Conservation (phyloP, 1,140 invertebrate genomes). For the Pseudomyrmex cubaensis region DNA sequence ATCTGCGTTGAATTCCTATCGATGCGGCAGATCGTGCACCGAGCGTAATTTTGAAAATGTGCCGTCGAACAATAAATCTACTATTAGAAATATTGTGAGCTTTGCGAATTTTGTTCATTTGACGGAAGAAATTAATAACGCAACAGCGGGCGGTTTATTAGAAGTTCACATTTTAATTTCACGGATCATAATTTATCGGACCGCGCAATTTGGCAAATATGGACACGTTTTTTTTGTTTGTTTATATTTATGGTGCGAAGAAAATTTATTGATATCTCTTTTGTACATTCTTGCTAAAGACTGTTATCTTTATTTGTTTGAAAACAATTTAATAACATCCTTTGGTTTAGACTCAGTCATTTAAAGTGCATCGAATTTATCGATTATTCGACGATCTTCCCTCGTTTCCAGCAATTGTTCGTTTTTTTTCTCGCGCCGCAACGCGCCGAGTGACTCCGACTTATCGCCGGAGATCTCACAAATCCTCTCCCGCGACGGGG, state of each 20-base stretch:
- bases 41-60: neutral
- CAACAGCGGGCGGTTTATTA: constrained; percentile 19
- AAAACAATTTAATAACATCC: too few relatives aligned
- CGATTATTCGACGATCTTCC: neutral
- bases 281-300: too few relatives aligned
- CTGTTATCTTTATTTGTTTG: too few relatives aligned
- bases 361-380: too few relatives aligned
- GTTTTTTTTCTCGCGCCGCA: constrained; percentile 13
- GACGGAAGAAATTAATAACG: constrained; percentile 50
- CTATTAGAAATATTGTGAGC: constrained; percentile 40
- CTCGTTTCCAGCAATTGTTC: constrained; percentile 19
- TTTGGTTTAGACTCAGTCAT: too few relatives aligned
- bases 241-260: too few relatives aligned
- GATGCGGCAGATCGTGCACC: neutral
- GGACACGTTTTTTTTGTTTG: too few relatives aligned
- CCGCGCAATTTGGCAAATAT: too few relatives aligned
- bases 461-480: constrained; percentile 35
- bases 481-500: constrained; percentile 38
- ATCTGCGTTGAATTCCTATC: constrained; percentile 8
- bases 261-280: too few relatives aligned
- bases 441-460: constrained; percentile 42
- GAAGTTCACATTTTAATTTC: constrained; percentile 46
- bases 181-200: constrained; percentile 14
- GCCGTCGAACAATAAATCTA: constrained; percentile 7
- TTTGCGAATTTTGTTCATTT: constrained; percentile 31